Evolutionary conservation across 1,140 invertebrate species (phyloP).

Genomic region (Pectinophora gossypiella): DNA sequence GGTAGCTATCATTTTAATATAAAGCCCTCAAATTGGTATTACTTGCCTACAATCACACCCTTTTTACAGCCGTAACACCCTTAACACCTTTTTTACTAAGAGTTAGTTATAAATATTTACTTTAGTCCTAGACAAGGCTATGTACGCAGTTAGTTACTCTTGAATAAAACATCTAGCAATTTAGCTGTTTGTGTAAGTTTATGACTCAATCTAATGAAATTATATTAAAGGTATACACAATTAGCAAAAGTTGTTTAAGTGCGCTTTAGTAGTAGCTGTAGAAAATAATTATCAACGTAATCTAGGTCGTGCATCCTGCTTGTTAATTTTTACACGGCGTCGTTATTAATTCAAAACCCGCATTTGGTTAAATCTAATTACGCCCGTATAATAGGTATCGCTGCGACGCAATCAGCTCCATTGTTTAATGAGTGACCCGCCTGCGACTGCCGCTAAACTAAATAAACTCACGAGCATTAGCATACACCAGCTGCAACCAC

Average conservation of each 20-base stretch:
- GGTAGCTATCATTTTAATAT: slow-evolving; percentile 38
- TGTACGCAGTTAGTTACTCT: no score
- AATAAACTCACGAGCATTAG: slow-evolving; percentile 53
- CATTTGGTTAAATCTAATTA: slow-evolving; percentile 72
- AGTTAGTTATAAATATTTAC: no score
- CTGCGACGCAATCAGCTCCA: slow-evolving; percentile 62
- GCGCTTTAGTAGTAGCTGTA: slow-evolving; percentile 31
- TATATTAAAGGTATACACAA: no score
- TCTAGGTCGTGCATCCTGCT: slow-evolving; percentile 37
- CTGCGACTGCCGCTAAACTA: slow-evolving; percentile 62
- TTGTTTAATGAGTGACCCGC: slow-evolving; percentile 69
- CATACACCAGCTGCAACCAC: slow-evolving; percentile 42
- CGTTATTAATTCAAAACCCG: slow-evolving; percentile 62
- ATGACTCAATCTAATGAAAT: no score
- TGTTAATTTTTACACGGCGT: slow-evolving; percentile 46
- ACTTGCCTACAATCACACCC: slow-evolving; percentile 12
- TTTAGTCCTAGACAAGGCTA: no score
- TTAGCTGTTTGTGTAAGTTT: no score
- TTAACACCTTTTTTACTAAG: no score
- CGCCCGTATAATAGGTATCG: slow-evolving; percentile 68
- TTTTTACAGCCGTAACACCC: no score
- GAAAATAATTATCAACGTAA: slow-evolving; percentile 35
- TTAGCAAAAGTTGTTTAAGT: not conserved
- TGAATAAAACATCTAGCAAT: no score
- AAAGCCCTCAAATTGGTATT: slow-evolving; percentile 15